A percentile compares a stretch with the other conserved stretches of the same genome.
phyloP scores from a whole-genome alignment of 2,113 vertebrate species.

The Phoxinus phoxinus region DNA sequence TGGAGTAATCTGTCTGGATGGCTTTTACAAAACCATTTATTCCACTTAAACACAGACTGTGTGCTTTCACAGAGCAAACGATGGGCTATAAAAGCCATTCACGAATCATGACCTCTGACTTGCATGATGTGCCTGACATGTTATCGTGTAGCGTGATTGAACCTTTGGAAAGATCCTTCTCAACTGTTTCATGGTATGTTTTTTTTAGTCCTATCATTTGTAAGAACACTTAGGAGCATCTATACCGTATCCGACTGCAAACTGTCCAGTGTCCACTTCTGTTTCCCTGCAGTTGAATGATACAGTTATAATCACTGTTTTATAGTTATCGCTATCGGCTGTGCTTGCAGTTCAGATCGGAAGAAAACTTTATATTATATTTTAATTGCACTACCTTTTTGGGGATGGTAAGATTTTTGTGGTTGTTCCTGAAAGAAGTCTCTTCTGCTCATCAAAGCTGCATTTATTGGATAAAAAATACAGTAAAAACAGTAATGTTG shows the following conservation, averaged over 20 bases:
- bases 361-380: background rate
- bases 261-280: background rate
- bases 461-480: background rate
- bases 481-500: background rate
- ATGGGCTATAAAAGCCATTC: conserved; percentile 67
- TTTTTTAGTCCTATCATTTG: background rate
- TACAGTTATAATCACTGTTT: background rate
- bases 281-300: background rate
- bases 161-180: conserved; percentile 29
- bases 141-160: background rate
- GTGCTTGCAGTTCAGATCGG: background rate
- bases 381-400: conserved; percentile 1
- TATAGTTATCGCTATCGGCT: background rate
- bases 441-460: background rate
- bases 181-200: background rate
- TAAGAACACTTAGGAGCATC: conserved; percentile 14
- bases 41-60: conserved; percentile 64
- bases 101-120: background rate
- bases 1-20: conserved; percentile 13
- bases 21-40: conserved; percentile 74
- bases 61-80: conserved; percentile 67
- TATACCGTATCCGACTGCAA: too few species aligned
- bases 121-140: background rate
- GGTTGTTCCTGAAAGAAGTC: background rate
- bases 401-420: background rate